Conservation (phyloP, 2,113 vertebrate genomes). For the Hippopotamus amphibius region DNA sequence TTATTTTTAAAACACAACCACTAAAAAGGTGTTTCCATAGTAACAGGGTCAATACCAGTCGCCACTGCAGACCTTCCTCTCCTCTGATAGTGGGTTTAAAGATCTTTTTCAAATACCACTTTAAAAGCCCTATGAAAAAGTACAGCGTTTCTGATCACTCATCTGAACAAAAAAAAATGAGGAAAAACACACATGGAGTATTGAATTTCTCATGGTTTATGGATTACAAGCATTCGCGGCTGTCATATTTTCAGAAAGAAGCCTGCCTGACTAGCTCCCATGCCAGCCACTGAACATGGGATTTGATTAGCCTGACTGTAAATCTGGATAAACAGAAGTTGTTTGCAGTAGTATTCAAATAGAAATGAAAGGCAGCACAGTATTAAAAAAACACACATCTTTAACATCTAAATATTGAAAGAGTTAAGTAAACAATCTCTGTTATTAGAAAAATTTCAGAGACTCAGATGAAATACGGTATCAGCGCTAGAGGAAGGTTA, state of each 20-base stretch:
- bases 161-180: slow-evolving; percentile 61
- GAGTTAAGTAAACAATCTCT: slow-evolving; percentile 58
- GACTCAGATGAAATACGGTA: slow-evolving; percentile 27
- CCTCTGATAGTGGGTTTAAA: slow-evolving; percentile 78
- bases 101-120: slow-evolving; percentile 80
- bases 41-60: slow-evolving; percentile 82
- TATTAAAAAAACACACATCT: slow-evolving; percentile 54
- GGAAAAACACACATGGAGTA: slow-evolving; percentile 51
- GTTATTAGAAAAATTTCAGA: slow-evolving; percentile 67
- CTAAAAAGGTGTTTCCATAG: slow-evolving; percentile 84
- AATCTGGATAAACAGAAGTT: slow-evolving; percentile 72
- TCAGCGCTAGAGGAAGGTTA: not conserved
- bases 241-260: slow-evolving; percentile 69
- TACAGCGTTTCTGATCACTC: slow-evolving; percentile 69
- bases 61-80: slow-evolving; percentile 72
- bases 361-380: slow-evolving; percentile 51
- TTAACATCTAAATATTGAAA: slow-evolving; percentile 74
- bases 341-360: slow-evolving; percentile 66
- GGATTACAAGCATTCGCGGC: slow-evolving; percentile 54
- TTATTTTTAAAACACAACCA: slow-evolving; percentile 77
- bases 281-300: slow-evolving; percentile 41
- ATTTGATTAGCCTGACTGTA: slow-evolving; percentile 66
- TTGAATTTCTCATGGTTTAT: slow-evolving; percentile 76
- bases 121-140: slow-evolving; percentile 70
- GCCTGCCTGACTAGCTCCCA: slow-evolving; percentile 52